Percentiles rank a stretch among this genome's conserved stretches.
phyloP scores from a whole-genome alignment of 2,888 invertebrate species.

The Acanthoscelides obtectus region DNA sequence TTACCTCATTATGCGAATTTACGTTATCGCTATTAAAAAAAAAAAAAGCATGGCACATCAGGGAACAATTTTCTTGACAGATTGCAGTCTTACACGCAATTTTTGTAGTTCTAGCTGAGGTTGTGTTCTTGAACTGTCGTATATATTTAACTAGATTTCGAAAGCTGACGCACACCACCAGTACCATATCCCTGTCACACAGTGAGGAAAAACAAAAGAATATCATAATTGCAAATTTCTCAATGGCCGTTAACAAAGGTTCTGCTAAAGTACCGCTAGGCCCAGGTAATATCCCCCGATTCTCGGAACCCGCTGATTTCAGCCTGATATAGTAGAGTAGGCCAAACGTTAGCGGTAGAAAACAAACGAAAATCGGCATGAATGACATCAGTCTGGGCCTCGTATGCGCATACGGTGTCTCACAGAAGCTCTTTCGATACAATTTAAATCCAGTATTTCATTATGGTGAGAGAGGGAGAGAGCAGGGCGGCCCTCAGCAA shows the following conservation, averaged over 20 bases:
- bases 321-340: not conserved
- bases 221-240: not conserved
- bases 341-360: conserved; percentile 2
- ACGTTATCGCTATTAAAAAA: too few relatives aligned
- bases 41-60: too few relatives aligned
- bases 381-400: conserved; percentile 29
- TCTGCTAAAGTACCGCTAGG: not conserved
- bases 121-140: too few relatives aligned
- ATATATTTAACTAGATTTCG: too few relatives aligned
- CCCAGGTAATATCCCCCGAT: not conserved
- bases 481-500: not conserved
- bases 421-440: conserved; percentile 36
- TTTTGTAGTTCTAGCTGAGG: too few relatives aligned
- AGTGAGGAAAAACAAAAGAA: too few relatives aligned
- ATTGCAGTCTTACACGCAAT: too few relatives aligned
- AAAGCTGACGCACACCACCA: too few relatives aligned
- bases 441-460: conserved; percentile 46
- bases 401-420: conserved; percentile 11
- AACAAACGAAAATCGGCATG: conserved; percentile 33
- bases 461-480: conserved; percentile 34
- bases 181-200: too few relatives aligned
- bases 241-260: not conserved
- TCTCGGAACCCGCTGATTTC: not conserved
- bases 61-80: too few relatives aligned
- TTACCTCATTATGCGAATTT: too few relatives aligned